A percentile compares a stretch with the other conserved stretches of the same genome.
These are phyloP conservation scores for Arbacia lixula DNA, from an alignment of 53 echinoderm and acorn worm genomes.

Conservation along the genomic window DNA sequence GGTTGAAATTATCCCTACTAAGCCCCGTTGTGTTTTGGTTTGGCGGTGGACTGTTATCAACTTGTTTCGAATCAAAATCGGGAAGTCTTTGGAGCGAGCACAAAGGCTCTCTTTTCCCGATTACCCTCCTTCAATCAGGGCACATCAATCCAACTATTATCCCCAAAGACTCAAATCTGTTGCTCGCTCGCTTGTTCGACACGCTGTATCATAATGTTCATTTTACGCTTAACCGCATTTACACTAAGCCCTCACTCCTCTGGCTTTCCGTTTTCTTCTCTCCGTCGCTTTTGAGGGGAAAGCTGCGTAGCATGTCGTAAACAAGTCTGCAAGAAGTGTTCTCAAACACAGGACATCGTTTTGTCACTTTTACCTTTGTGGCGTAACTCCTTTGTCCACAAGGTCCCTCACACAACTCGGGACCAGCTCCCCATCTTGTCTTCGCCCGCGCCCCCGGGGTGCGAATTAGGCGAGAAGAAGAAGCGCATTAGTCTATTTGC, in stretches of 20 bases:
- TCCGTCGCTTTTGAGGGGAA: neutral
- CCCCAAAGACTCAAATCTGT: constrained; percentile 26
- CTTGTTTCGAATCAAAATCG: constrained; percentile 57
- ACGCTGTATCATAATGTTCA: constrained; percentile 41
- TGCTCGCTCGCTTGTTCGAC: constrained; percentile 29
- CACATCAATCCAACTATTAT: constrained; percentile 43
- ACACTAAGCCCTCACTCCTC: constrained; percentile 17
- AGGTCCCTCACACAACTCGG: neutral
- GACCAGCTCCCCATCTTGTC: constrained; percentile 33
- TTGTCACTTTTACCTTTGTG: constrained; percentile 44
- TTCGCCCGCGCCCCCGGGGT: constrained; percentile 28
- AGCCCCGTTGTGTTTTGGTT: constrained; percentile 30
- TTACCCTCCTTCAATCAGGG: constrained; percentile 36
- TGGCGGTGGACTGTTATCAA: constrained; percentile 15
- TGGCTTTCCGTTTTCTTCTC: neutral
- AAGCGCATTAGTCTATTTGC: constrained; percentile 59
- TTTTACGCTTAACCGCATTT: constrained; percentile 58
- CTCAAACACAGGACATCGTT: constrained; percentile 36
- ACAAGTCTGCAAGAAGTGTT: constrained; percentile 27
- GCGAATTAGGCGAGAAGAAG: constrained; percentile 51
- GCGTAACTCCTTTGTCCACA: constrained; percentile 38
- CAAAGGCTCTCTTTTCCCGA: constrained; percentile 39
- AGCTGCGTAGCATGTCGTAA: constrained; percentile 26
- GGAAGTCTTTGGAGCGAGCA: constrained; percentile 25
- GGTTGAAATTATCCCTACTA: constrained; percentile 22